These are phyloP conservation scores for Drosophila pallidifrons DNA, from an alignment of 1,140 invertebrate species.

Conservation along the genomic window DNA sequence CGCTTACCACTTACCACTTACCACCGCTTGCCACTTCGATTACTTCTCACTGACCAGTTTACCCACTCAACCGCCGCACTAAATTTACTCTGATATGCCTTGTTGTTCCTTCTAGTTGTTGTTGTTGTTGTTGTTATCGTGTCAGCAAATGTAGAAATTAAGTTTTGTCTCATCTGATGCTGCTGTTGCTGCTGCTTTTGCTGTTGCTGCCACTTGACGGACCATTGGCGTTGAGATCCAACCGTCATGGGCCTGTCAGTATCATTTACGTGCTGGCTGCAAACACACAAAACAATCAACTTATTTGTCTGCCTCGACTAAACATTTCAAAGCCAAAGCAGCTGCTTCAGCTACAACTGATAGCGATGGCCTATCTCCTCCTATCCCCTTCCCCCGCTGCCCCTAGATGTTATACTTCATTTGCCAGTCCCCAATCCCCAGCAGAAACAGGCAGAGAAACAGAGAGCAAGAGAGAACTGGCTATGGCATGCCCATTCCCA, in stretches of 20 bases:
- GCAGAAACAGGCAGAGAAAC: neutral
- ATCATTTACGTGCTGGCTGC: conserved; percentile 71
- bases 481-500: conserved; percentile 36
- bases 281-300: conserved; percentile 68
- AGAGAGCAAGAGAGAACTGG: conserved; percentile 7
- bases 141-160: conserved; percentile 81
- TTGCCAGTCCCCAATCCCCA: conserved; percentile 9
- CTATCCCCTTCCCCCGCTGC: neutral
- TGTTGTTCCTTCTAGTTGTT: conserved; percentile 17
- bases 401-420: neutral
- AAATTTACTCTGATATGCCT: conserved; percentile 26
- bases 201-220: conserved; percentile 39
- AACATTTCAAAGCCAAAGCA: conserved; percentile 64
- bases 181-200: neutral
- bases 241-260: conserved; percentile 57
- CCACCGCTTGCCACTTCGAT: conserved; percentile 28
- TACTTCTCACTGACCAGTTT: conserved; percentile 52
- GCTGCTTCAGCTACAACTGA: conserved; percentile 35
- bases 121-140: conserved; percentile 53
- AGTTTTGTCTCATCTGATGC: conserved; percentile 60
- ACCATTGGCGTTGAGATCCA: conserved; percentile 16
- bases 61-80: conserved; percentile 56
- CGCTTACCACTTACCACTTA: conserved; percentile 1
- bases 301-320: conserved; percentile 70
- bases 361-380: conserved; percentile 37